These are phyloP conservation scores for Podocnemis expansa DNA, from an alignment of 2,113 vertebrate genomes.

Conservation along the genomic window DNA sequence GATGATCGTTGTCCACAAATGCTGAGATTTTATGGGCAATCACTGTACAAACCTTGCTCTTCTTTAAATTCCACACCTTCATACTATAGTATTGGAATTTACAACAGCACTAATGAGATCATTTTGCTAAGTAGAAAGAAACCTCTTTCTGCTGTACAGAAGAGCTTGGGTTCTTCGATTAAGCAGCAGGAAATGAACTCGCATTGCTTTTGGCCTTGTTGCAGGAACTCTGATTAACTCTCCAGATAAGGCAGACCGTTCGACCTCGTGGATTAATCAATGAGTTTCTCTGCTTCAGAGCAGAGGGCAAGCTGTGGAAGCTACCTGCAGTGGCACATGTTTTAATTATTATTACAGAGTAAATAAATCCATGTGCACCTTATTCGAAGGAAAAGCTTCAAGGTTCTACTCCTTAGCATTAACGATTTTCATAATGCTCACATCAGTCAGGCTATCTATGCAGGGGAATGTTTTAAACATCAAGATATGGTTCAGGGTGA, in stretches of 20 bases:
- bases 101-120: constrained; percentile 67
- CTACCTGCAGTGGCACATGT: constrained; percentile 13
- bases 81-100: constrained; percentile 22
- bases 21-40: not conserved
- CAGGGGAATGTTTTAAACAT: constrained; percentile 6
- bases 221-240: constrained; percentile 59
- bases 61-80: constrained; percentile 19
- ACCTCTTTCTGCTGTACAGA: constrained; percentile 50
- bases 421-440: constrained; percentile 34
- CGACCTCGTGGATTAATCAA: constrained; percentile 73
- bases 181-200: constrained; percentile 63
- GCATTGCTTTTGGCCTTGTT: constrained; percentile 20
- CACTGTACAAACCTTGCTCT: not conserved
- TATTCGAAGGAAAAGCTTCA: constrained; percentile 1
- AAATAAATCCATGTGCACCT: constrained; percentile 57
- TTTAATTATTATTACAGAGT: constrained; percentile 49
- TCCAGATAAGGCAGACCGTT: constrained; percentile 61
- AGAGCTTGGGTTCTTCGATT: constrained; percentile 48
- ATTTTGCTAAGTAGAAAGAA: constrained; percentile 62
- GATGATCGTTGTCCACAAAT: not conserved
- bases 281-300: constrained; percentile 20
- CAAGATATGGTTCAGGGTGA: not conserved
- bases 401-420: not conserved
- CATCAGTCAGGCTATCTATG: constrained; percentile 5
- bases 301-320: constrained; percentile 45